phyloP scores from a whole-genome alignment of 1,140 invertebrate species.

The Ostrea edulis region DNA sequence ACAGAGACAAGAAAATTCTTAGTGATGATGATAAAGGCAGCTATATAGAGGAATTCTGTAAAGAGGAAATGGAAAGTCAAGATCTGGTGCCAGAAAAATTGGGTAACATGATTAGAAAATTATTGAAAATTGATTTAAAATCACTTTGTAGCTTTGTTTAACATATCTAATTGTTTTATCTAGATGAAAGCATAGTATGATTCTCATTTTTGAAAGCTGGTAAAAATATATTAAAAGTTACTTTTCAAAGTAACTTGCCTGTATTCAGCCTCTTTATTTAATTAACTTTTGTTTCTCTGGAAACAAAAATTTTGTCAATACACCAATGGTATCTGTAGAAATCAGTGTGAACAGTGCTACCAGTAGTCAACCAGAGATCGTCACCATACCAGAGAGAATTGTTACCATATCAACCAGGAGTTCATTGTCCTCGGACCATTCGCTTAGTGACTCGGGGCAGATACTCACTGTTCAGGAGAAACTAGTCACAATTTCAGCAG shows the following conservation, averaged over 20 bases:
- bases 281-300: neutral
- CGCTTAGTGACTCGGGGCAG: conserved; percentile 46
- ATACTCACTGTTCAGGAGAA: conserved; percentile 15
- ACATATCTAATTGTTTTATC: too few species aligned
- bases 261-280: neutral
- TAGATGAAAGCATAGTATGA: too few species aligned
- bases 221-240: too few species aligned
- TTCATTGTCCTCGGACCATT: conserved; percentile 56
- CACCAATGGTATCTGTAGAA: conserved; percentile 34
- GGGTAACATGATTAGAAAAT: neutral
- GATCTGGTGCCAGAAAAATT: conserved; percentile 28
- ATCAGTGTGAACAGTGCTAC: conserved; percentile 50
- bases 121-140: neutral
- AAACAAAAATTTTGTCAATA: neutral
- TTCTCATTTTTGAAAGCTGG: too few species aligned
- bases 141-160: neutral
- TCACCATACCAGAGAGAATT: conserved; percentile 68
- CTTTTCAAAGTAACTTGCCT: neutral
- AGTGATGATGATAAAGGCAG: conserved; percentile 15
- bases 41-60: conserved; percentile 12
- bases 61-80: neutral
- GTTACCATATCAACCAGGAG: conserved; percentile 67
- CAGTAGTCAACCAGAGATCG: conserved; percentile 67
- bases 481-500: neutral
- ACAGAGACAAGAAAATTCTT: neutral